A percentile compares a stretch with the other conserved stretches of the same genome.
phyloP scores from a whole-genome alignment of 1,140 invertebrate genomes.

The Pogonognathellus flavescens region DNA sequence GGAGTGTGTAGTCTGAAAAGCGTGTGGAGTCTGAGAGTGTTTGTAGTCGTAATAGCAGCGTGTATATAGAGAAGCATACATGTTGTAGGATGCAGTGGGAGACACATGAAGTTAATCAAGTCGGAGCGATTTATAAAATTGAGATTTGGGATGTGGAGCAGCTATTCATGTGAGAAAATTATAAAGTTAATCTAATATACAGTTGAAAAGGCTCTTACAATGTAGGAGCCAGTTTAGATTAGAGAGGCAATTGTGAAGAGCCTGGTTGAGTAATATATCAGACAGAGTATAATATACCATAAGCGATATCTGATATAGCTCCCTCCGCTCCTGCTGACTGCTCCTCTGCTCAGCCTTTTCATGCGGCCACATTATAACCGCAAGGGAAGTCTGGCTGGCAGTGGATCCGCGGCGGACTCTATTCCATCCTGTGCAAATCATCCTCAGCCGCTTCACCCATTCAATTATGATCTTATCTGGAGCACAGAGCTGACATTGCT shows the following conservation, averaged over 20 bases:
- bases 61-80: neutral
- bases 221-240: constrained; percentile 64
- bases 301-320: constrained; percentile 61
- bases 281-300: constrained; percentile 53
- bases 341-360: constrained; percentile 48
- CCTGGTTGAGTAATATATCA: constrained; percentile 61
- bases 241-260: constrained; percentile 65
- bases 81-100: constrained; percentile 32
- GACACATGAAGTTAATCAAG: constrained; percentile 62
- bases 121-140: constrained; percentile 64
- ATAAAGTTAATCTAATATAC: constrained; percentile 67
- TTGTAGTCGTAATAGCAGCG: neutral
- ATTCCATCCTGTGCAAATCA: constrained; percentile 64
- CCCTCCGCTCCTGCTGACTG: neutral
- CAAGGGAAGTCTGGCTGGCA: constrained; percentile 58
- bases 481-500: constrained; percentile 63
- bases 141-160: constrained; percentile 59
- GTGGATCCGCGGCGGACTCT: constrained; percentile 54
- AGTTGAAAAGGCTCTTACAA: constrained; percentile 66
- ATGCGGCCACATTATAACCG: constrained; percentile 64
- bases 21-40: neutral
- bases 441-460: constrained; percentile 63
- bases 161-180: constrained; percentile 67
- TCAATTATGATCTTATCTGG: constrained; percentile 66
- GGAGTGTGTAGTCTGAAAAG: neutral